Evolutionary conservation across 2,797 vertebrate species (phyloP).

Genomic region (Cirrhinus molitorella): DNA sequence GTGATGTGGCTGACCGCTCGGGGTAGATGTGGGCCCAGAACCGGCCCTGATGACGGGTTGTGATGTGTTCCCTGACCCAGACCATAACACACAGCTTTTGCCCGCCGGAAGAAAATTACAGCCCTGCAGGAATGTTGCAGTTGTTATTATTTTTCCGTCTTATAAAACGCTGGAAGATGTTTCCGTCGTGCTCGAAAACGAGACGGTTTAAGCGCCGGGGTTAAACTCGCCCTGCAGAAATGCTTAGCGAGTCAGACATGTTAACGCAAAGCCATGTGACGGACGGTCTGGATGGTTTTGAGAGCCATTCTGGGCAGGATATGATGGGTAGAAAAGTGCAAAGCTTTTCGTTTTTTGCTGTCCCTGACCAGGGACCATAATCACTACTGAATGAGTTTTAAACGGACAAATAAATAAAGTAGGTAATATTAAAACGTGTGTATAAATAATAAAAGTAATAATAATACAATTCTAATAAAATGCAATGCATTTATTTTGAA

Average conservation of each 20-base stretch:
- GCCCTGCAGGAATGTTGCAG: conserved; percentile 83
- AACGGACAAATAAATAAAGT: not conserved
- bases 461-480: not conserved
- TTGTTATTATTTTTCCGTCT: conserved; percentile 83
- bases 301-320: not conserved
- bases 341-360: not conserved
- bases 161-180: conserved; percentile 78
- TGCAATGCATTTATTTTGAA: not conserved
- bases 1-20: conserved; percentile 81
- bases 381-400: not conserved
- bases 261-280: conserved; percentile 6
- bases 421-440: not conserved
- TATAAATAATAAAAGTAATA: not conserved
- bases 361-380: not conserved
- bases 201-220: conserved; percentile 60
- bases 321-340: not conserved
- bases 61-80: conserved; percentile 84
- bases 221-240: conserved; percentile 69
- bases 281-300: conserved; percentile 22
- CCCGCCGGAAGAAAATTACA: conserved; percentile 86
- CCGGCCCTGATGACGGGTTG: conserved; percentile 80
- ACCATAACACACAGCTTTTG: conserved; percentile 85
- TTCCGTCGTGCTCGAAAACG: conserved; percentile 69
- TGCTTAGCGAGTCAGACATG: conserved; percentile 54
- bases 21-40: conserved; percentile 64